Base-by-base conservation (phyloP, 2,888 invertebrate genomes). In the Xanthia togata region DNA sequence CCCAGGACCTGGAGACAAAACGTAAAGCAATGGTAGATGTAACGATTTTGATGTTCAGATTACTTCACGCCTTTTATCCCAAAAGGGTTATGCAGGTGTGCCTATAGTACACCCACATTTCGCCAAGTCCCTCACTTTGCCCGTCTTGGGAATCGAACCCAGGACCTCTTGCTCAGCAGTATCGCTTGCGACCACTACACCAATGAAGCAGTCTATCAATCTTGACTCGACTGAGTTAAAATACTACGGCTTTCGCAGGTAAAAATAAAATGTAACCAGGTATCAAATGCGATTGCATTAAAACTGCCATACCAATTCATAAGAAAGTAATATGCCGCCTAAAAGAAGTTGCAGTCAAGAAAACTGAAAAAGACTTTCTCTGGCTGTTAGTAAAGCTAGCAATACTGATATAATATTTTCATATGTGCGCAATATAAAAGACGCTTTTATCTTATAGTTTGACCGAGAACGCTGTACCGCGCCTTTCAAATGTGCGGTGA, bases 361-460 rank as follows among this genome's bases (percentile, higher is more conserved):
- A 2, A 23, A 1, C 14, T 67, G 2, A 23, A 47, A 31, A 67
- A 35, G 0, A 17, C 1, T 59, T 20, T 35, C 23, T 35, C 17
- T 26, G 9, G 1, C 38, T 70, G 71, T 71, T 72, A 72, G 38
- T 63, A 17, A 78, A 63, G 20, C 14, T 11, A 62, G 20, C 31
- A 44, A 44, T 2, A 35, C 8, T 71, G 11, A 20, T 47, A 38
- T 12, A 12, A 14, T 59, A 26, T 41, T 59, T 59, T 23, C 47
- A 17, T 59, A 4, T 47, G 47, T 20, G 50, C 38, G 26, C 17
- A 31, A 59, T 1, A 73, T 8, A 17, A 47, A 20, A 26, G 2
- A 11, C 8, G 31, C 5, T 55, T 44, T 38, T n/a, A 31, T 17
- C 26, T 41, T 55, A 12, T 35, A 47, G 44, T 44, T 44, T 44